Base-by-base conservation (phyloP, 2,888 invertebrate genomes). In the Archips xylosteana region DNA sequence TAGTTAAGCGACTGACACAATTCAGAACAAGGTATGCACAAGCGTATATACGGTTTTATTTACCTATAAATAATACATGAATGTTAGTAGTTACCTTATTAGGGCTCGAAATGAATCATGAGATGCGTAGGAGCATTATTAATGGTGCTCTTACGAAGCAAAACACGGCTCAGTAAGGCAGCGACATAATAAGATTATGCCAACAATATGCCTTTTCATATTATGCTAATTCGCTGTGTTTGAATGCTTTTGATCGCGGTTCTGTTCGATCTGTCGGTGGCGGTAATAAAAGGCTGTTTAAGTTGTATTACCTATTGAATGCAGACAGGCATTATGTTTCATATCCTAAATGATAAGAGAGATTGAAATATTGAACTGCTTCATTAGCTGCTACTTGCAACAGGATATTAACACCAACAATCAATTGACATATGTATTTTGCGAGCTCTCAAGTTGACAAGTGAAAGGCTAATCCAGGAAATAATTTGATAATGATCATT, bases 21-120 rank as follows among this genome's bases (percentile, higher is more conserved):
- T 68, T 57, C 68, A 51, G 68, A 73, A 69, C 68, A 60, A 64
- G 54, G 8, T n/a, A 65, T 12, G 34, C 47, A 64, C 64, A 34
- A 62, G 47, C 70, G 70, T 60, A 65, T 60, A 65, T 65, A 71
- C 68, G 73, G 63, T 69, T 73, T 69, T 73, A 73, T 68, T 69
- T 72, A 57, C 32, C 68, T 69, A 73, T 73, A 73, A 73, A 73
- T 73, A 64, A 73, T 71, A 66, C 66, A 67, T 68, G 64, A 69
- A 88, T 85, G 83, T 84, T 90, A 91, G 89, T 90, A 89, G 87
- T 80, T 76, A 73, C 90, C 89, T 77, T 87, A 84, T 88, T 80
- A 74, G 90, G 89, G 70, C 70, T 80, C 76, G 78, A 81, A 80
- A 80, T 82, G 81, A 79, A 79, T 73, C 73, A 73, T 63, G 73